phyloP scores from a whole-genome alignment of 2,888 invertebrate species.

The Tyria jacobaeae region DNA sequence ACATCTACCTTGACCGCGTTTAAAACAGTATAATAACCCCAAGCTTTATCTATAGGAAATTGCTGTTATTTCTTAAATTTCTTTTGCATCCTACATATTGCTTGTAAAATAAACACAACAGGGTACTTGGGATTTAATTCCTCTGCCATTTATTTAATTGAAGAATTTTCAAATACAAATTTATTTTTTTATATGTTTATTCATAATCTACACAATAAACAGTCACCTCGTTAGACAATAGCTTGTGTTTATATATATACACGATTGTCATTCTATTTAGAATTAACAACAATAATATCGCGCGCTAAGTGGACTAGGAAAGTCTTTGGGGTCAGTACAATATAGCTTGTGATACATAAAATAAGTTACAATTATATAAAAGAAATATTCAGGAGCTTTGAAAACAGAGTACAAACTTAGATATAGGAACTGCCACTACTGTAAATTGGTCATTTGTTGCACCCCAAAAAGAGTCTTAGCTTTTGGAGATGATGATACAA shows the following conservation, averaged over 20 bases:
- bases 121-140: not conserved
- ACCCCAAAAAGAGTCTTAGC: no score
- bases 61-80: no score
- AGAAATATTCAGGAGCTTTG: not conserved
- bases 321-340: not conserved
- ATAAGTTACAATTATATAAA: not conserved
- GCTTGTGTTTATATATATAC: not conserved
- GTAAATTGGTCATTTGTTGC: no score
- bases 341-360: not conserved
- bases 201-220: not conserved
- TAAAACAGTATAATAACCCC: not conserved
- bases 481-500: no score
- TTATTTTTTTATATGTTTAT: not conserved
- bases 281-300: not conserved
- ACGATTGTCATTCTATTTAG: not conserved
- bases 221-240: not conserved
- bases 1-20: not conserved
- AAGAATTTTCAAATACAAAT: not conserved
- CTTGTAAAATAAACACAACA: not conserved
- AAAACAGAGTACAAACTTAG: no score
- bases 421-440: no score
- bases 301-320: not conserved
- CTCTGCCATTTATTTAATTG: not conserved
- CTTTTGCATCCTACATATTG: no score
- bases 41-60: no score